Evolutionary conservation across 2,797 vertebrate species (phyloP).

Genomic region (Remorina albescens): DNA sequence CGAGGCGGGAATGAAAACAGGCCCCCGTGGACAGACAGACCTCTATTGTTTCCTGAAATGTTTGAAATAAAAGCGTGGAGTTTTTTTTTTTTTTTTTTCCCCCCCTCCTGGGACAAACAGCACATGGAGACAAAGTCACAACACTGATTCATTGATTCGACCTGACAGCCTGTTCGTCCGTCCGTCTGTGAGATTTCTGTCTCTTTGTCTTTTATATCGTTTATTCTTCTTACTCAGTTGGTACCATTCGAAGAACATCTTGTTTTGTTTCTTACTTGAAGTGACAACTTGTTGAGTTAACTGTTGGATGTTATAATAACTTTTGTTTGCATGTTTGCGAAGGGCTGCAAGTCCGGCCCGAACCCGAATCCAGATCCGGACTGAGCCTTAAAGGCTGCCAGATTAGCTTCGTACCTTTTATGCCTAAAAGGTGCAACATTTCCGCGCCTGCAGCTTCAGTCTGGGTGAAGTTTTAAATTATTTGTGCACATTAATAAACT

Average conservation of each 20-base stretch:
- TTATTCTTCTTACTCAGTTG: not conserved
- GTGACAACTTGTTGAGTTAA: not conserved
- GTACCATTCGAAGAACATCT: not conserved
- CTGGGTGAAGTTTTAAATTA: too few relatives aligned
- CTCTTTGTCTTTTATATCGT: slow-evolving; percentile 21
- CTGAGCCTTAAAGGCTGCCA: too few relatives aligned
- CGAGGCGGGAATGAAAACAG: slow-evolving; percentile 51
- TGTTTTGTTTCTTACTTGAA: not conserved
- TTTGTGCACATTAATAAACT: too few relatives aligned
- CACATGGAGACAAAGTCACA: slow-evolving; percentile 37
- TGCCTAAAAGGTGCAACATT: too few relatives aligned
- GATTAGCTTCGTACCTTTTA: too few relatives aligned
- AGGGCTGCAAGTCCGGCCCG: too few relatives aligned
- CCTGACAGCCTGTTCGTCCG: slow-evolving; percentile 27
- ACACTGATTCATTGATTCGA: slow-evolving; percentile 1
- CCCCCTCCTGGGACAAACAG: slow-evolving; percentile 32
- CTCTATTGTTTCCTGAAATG: slow-evolving; percentile 64
- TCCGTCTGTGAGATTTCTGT: slow-evolving; percentile 7
- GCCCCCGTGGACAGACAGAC: slow-evolving; percentile 49
- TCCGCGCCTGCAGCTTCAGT: not conserved
- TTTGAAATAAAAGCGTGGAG: slow-evolving; percentile 61
- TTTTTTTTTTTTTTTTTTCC: not conserved
- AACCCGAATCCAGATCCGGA: too few relatives aligned
- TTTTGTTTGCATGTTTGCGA: too few relatives aligned
- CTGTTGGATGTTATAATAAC: not conserved